A percentile compares a stretch with the other conserved stretches of the same genome.
Evolutionary conservation across 2,113 vertebrate genomes (phyloP).

Genomic region (Neofelis nebulosa): DNA sequence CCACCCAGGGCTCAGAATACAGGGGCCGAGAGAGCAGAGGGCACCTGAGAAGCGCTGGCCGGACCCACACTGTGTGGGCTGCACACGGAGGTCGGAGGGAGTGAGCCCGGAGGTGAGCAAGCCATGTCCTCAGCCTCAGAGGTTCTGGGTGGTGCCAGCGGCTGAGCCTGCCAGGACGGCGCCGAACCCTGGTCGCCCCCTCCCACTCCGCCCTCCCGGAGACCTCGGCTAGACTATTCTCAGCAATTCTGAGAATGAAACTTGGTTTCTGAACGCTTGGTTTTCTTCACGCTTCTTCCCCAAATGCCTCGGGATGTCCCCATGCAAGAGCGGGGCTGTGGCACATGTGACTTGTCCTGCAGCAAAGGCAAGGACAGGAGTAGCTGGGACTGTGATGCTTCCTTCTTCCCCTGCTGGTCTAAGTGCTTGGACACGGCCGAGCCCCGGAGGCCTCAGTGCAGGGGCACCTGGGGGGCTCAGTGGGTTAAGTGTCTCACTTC

Average conservation of each 20-base stretch:
- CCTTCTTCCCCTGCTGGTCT: background rate
- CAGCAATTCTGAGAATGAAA: background rate
- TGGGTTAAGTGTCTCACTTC: too few relatives aligned
- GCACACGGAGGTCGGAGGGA: background rate
- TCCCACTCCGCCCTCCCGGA: background rate
- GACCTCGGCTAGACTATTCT: background rate
- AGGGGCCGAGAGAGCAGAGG: too few relatives aligned
- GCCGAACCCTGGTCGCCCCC: accelerated
- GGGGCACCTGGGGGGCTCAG: background rate
- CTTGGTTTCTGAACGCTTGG: background rate
- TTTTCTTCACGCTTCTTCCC: background rate
- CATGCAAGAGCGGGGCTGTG: too few relatives aligned
- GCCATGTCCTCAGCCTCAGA: background rate
- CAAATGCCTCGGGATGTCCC: background rate
- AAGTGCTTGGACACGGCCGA: accelerated
- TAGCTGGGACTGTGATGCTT: accelerated
- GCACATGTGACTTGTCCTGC: background rate
- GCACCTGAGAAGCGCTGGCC: too few relatives aligned
- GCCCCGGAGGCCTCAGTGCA: background rate
- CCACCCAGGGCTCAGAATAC: background rate
- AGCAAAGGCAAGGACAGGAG: background rate
- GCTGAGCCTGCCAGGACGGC: accelerated
- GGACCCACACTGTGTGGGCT: accelerated
- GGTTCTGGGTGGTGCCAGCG: accelerated
- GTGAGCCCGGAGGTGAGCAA: accelerated